Base-by-base conservation (phyloP, 2,888 invertebrate genomes). In the Polietes domitor region DNA sequence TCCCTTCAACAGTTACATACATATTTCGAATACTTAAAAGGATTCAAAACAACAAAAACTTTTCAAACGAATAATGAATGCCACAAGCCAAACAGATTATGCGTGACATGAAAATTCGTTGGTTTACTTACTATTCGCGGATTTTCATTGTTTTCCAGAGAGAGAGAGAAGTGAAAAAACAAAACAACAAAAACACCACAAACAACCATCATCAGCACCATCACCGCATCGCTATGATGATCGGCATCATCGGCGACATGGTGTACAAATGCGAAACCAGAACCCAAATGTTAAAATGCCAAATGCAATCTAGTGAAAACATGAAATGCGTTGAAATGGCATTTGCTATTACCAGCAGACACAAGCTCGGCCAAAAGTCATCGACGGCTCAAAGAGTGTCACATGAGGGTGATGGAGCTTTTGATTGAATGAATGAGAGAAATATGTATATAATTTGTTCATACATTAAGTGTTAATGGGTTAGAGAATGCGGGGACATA, bases 301-400 rank as follows among this genome's bases (percentile, higher is more conserved):
- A 78, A 77, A 85, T 50, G 78, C 75, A 82, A 72, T 82, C 68
- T 82, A 83, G 68, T 73, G 76, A 74, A 85, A 85, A 79, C 73
- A 85, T 71, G 80, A 74, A 81, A 65, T 81, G 73, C 37, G 26
- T 77, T 73, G 41, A 72, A 82, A 77, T 80, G 53, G 61, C 41
- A 26, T 68, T 72, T 47, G 21, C 28, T 26, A 53, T 53, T 43
- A 43, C 43, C 24, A 68, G 68, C 68, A 26, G 24, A 17, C 71
- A 4, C 58, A 37, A 7, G 12, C 37, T 10, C 24, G 9, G 15
- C 24, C 12, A 24, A 58, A 15, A 3, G 12, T 58, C 50, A 82
- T 28, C 4, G 43, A 21, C 4, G 43, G 55, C 7, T 19, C 74
- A 19, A 61, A 43, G 58, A 2, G 58, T 24, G 21, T 15, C 15